Conservation (phyloP, 1,140 invertebrate genomes). For the Amphibalanus amphitrite region DNA sequence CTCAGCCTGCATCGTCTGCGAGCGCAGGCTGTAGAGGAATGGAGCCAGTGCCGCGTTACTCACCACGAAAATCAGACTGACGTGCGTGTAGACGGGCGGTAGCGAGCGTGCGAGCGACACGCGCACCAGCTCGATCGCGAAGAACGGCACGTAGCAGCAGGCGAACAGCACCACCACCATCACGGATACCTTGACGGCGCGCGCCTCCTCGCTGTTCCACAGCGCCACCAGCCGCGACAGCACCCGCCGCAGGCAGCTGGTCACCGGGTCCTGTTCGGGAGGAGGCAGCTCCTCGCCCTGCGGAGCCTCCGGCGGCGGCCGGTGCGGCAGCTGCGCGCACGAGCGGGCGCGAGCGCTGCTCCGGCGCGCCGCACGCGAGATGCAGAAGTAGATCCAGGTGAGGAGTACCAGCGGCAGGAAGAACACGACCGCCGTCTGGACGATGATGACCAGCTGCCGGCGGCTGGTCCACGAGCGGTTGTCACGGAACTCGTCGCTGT, state of each 20-base stretch:
- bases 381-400: constrained; percentile 48
- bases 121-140: constrained; percentile 20
- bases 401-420: constrained; percentile 45
- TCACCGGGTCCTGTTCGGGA: background rate
- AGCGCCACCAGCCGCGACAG: constrained; percentile 65
- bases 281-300: too few species aligned
- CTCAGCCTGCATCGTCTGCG: too few species aligned
- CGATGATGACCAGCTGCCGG: constrained; percentile 23
- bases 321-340: constrained; percentile 31
- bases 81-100: too few species aligned
- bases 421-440: constrained; percentile 37
- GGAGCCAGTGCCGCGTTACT: too few species aligned
- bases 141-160: constrained; percentile 49
- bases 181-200: constrained; percentile 58
- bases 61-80: too few species aligned
- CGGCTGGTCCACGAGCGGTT: constrained; percentile 4
- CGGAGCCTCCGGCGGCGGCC: constrained; percentile 5
- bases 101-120: too few species aligned
- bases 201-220: constrained; percentile 57
- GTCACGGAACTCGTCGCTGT: background rate
- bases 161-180: constrained; percentile 50
- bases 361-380: constrained; percentile 46
- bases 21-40: too few species aligned
- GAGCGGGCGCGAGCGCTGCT: constrained; percentile 48
- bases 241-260: constrained; percentile 48